These are phyloP conservation scores for Idaea dimidiata DNA, from an alignment of 2,888 invertebrate genomes.

Conservation along the genomic window DNA sequence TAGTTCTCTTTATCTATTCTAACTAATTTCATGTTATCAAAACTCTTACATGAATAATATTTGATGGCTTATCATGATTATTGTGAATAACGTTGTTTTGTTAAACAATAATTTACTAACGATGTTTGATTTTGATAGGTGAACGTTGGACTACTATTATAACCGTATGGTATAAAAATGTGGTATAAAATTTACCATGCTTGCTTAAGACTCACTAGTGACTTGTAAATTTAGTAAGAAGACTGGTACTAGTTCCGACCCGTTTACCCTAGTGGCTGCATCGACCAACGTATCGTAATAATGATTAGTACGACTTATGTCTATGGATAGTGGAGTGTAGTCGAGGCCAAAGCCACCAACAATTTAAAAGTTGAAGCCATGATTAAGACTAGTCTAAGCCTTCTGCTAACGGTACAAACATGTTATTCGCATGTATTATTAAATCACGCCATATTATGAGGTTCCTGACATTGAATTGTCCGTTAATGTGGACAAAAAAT, in stretches of 20 bases:
- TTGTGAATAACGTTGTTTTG: conserved; percentile 13
- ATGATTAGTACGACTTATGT: no score
- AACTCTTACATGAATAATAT: conserved; percentile 41
- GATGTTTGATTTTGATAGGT: no score
- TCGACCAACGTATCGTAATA: no score
- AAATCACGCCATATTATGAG: conserved; percentile 9
- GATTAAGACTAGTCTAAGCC: conserved; percentile 13
- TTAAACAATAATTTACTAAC: conserved; percentile 18
- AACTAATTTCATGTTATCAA: conserved; percentile 42
- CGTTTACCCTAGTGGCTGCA: no score
- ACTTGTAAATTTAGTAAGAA: no score
- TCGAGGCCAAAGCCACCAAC: background rate
- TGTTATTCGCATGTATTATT: conserved; percentile 1
- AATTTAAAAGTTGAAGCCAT: background rate
- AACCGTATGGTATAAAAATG: no score
- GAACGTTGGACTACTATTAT: no score
- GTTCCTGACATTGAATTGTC: conserved; percentile 9
- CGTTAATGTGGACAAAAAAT: background rate
- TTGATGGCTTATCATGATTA: conserved; percentile 11
- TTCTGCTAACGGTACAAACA: conserved; percentile 19
- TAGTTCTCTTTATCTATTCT: conserved; percentile 34
- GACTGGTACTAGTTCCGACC: no score
- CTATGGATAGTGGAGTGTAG: no score
- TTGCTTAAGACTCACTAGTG: no score
- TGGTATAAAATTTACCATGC: no score